phyloP scores from a whole-genome alignment of 35 echinoderm and acorn worm species.

The Ptychodera flava region DNA sequence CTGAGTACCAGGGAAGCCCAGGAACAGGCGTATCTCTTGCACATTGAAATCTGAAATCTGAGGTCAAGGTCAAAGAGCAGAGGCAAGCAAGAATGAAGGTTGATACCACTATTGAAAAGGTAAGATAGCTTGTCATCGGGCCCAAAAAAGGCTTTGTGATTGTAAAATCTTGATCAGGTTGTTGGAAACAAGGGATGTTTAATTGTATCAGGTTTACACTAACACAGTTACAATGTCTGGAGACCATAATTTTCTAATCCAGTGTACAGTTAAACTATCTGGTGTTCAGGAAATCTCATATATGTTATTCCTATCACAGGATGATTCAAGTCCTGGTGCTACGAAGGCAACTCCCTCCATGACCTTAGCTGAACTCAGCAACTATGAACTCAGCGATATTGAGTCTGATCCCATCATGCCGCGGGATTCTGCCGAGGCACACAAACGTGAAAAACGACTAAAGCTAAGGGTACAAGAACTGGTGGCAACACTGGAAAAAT shows the following conservation, averaged over 20 bases:
- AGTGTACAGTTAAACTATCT: background rate
- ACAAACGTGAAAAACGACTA: constrained; percentile 75
- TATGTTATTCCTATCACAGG: constrained; percentile 18
- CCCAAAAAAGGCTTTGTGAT: no score
- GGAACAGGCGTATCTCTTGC: constrained; percentile 88
- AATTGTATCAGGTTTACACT: no score
- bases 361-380: constrained; percentile 79
- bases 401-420: constrained; percentile 55
- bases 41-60: constrained; percentile 89
- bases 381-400: constrained; percentile 18
- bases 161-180: no score
- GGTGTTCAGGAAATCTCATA: background rate
- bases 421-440: constrained; percentile 54
- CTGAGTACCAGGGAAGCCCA: constrained; percentile 83
- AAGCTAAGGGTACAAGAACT: constrained; percentile 73
- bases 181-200: no score
- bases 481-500: constrained; percentile 83
- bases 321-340: constrained; percentile 31
- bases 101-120: background rate
- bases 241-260: background rate
- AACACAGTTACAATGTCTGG: no score
- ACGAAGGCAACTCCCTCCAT: constrained; percentile 58
- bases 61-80: constrained; percentile 46
- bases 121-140: no score
- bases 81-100: background rate